Conservation (phyloP, 2,797 vertebrate species). For the Sciaenops ocellatus region DNA sequence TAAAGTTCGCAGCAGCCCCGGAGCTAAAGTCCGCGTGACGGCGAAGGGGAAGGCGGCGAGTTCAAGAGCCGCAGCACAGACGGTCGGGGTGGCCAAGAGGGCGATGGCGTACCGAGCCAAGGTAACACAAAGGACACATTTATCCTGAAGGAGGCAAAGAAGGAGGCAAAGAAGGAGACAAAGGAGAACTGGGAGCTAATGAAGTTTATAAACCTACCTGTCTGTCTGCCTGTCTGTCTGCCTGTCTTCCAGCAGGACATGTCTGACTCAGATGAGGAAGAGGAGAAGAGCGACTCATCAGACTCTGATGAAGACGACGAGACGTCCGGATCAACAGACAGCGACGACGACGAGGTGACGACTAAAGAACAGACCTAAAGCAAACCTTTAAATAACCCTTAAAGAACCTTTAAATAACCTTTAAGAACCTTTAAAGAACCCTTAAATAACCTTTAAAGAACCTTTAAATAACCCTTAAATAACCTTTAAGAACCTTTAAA, state of each 20-base stretch:
- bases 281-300: conserved; percentile 81
- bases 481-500: no score
- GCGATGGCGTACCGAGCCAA: conserved; percentile 88
- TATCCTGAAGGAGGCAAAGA: background rate
- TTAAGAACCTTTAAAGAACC: no score
- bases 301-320: conserved; percentile 87
- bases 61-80: conserved; percentile 68
- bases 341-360: conserved; percentile 80
- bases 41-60: conserved; percentile 80
- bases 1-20: conserved; percentile 77
- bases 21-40: conserved; percentile 81
- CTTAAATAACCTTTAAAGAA: no score
- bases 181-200: no score
- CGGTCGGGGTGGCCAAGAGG: conserved; percentile 80
- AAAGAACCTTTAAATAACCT: no score
- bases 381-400: no score
- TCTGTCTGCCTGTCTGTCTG: no score
- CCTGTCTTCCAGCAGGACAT: conserved; percentile 81
- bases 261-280: conserved; percentile 85
- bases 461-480: no score
- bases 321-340: conserved; percentile 83
- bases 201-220: no score
- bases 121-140: conserved; percentile 67
- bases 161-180: no score
- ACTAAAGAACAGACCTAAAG: no score